Percentiles rank a stretch among this genome's conserved stretches.
Conservation (phyloP, 2,888 invertebrate genomes). For the Parnassius apollo region DNA sequence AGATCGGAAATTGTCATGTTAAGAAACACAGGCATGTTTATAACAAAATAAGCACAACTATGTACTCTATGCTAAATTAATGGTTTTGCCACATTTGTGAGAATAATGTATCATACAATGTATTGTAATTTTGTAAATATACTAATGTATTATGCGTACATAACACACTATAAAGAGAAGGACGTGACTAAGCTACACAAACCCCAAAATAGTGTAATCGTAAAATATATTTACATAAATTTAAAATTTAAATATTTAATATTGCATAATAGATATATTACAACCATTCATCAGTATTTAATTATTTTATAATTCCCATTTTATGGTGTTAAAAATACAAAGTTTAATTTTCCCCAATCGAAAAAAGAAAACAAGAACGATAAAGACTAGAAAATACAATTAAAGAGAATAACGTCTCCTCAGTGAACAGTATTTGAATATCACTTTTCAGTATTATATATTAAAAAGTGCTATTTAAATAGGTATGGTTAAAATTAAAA, state of each 20-base stretch:
- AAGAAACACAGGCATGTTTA: constrained; percentile 9
- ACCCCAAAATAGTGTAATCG: constrained; percentile 1
- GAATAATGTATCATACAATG: constrained; percentile 5
- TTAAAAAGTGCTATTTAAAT: constrained; percentile 4
- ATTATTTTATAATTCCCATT: constrained; percentile 29
- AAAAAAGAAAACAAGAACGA: not conserved
- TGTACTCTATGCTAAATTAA: constrained; percentile 1
- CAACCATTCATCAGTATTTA: constrained; percentile 29
- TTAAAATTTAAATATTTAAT: constrained; percentile 9
- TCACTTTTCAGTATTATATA: not conserved
- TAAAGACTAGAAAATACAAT: constrained; percentile 20
- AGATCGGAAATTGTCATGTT: constrained; percentile 3
- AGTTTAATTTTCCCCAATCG: not conserved
- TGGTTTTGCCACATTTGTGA: constrained; percentile 9
- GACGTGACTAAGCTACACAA: constrained; percentile 18
- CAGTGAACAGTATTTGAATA: not conserved
- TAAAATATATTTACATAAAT: constrained; percentile 25
- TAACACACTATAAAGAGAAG: constrained; percentile 15
- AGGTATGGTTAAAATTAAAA: not conserved
- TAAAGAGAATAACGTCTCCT: too few relatives aligned
- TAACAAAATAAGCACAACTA: constrained; percentile 9
- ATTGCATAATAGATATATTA: constrained; percentile 25
- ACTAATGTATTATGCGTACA: constrained; percentile 12
- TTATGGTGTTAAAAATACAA: constrained; percentile 28
- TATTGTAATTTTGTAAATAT: constrained; percentile 11